phyloP scores from a whole-genome alignment of 2,113 vertebrate species.

The Plectropomus leopardus region DNA sequence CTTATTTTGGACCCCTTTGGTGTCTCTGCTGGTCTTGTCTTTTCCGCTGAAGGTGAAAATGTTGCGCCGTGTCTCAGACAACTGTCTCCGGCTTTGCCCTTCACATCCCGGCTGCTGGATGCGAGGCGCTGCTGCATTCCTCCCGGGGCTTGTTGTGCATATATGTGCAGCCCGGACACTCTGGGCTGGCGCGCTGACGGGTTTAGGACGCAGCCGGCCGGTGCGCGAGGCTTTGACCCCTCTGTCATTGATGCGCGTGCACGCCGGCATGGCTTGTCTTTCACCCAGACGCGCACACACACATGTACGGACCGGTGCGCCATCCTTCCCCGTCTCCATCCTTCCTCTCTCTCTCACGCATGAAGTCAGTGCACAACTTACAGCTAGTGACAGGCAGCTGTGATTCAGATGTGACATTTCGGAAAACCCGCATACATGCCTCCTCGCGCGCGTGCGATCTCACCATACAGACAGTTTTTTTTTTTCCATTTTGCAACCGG shows the following conservation, averaged over 20 bases:
- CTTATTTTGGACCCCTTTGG: background rate
- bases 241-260: conserved; percentile 87
- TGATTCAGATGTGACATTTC: conserved; percentile 62
- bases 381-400: conserved; percentile 31
- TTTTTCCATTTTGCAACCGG: conserved; percentile 36
- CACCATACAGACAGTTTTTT: conserved; percentile 21
- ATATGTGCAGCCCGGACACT: conserved; percentile 16
- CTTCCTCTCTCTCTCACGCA: background rate
- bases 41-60: conserved; percentile 65
- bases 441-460: conserved; percentile 10
- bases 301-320: conserved; percentile 45
- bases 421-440: conserved; percentile 29
- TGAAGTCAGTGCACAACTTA: conserved; percentile 58
- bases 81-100: conserved; percentile 80
- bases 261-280: conserved; percentile 15
- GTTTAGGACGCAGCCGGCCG: conserved; percentile 67
- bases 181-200: conserved; percentile 26
- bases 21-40: background rate
- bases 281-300: conserved; percentile 39
- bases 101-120: conserved; percentile 70
- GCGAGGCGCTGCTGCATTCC: conserved; percentile 43
- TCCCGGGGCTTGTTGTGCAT: conserved; percentile 6
- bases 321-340: background rate
- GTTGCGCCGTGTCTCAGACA: conserved; percentile 59
- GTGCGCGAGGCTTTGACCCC: conserved; percentile 83